These are phyloP conservation scores for Triplophysa dalaica DNA, from an alignment of 2,113 vertebrate species.

Conservation along the genomic window DNA sequence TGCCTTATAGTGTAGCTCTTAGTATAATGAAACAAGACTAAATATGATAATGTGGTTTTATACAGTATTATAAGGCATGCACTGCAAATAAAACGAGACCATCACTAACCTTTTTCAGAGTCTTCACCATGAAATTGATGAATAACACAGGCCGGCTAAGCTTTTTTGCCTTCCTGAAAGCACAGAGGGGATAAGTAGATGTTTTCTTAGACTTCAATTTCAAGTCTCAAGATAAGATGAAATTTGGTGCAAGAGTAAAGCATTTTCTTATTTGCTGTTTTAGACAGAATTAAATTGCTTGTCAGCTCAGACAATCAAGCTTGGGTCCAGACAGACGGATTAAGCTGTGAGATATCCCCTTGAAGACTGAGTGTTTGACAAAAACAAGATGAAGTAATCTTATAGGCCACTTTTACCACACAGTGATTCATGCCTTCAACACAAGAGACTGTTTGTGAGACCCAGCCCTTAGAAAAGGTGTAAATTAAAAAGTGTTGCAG, in stretches of 20 bases:
- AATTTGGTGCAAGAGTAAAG: neutral
- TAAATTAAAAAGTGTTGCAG: slow-evolving; percentile 21
- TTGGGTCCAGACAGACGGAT: slow-evolving; percentile 16
- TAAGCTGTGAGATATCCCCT: slow-evolving; percentile 31
- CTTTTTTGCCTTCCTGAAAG: neutral
- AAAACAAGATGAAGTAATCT: slow-evolving; percentile 30
- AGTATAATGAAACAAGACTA: neutral
- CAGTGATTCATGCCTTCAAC: slow-evolving; percentile 18
- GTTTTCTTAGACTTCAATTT: neutral
- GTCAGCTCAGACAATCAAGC: slow-evolving; percentile 38
- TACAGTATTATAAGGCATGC: neutral
- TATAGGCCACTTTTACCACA: slow-evolving; percentile 34
- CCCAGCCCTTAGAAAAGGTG: neutral
- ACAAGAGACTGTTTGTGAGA: slow-evolving; percentile 16
- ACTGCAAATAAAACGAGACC: neutral
- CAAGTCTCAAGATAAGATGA: slow-evolving; percentile 10
- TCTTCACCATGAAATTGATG: neutral
- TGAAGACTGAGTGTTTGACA: slow-evolving; percentile 13
- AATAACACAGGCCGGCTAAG: neutral
- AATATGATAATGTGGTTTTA: neutral
- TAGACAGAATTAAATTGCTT: slow-evolving; percentile 31
- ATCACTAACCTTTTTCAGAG: neutral
- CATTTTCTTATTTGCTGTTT: slow-evolving; percentile 2
- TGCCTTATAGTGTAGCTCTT: neutral
- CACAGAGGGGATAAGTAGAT: slow-evolving; percentile 5